Evolutionary conservation across 2,888 invertebrate species (phyloP), one percentile per base, ranked within the genome.

Genomic region (Epirrita christyi): DNA sequence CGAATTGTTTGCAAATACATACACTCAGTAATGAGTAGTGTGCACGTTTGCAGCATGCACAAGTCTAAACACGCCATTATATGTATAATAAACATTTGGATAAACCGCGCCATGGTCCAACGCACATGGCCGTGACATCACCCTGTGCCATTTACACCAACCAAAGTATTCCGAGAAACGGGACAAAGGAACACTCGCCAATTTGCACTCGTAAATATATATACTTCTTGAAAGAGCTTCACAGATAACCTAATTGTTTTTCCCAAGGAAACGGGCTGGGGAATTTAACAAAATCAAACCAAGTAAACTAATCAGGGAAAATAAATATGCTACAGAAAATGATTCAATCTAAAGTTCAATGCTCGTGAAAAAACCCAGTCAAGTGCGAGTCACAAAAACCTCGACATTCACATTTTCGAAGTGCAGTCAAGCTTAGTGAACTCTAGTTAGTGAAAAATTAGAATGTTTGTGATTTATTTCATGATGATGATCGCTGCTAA

Each of bases 101-200:
- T 67, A 64, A 72, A 71, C 66, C 72, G 71, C 66, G 73, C 62
- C 72, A 78, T 74, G 84, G 79, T 77, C 70, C 70, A 72, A 50
- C 73, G 73, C 81, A 80, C 74, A 76, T 80, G 83, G 81, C 73
- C 78, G 76, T 85, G 83, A 84, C 78, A 80, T 81, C 83, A 81
- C 69, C 72, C 66, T 73, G 70, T 72, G 77, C 63, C 70, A 76
- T 80, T 78, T 76, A 74, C 70, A 70, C 64, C 59, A 67, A 67
- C 56, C 54, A 57, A 63, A 66, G 50, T 64, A 63, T 76, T 74
- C 74, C 70, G 65, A 73, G 77, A 76, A 81, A 43, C 56, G 61
- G 64, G 64, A 71, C 72, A 71, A 71, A 71, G 66, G 57, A 65
- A 38, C 51, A 43, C 59, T 44, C 36, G 27, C 43, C 28, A 37